Conservation (phyloP, 1,140 invertebrate species). For the Trypoxylus dichotomus region DNA sequence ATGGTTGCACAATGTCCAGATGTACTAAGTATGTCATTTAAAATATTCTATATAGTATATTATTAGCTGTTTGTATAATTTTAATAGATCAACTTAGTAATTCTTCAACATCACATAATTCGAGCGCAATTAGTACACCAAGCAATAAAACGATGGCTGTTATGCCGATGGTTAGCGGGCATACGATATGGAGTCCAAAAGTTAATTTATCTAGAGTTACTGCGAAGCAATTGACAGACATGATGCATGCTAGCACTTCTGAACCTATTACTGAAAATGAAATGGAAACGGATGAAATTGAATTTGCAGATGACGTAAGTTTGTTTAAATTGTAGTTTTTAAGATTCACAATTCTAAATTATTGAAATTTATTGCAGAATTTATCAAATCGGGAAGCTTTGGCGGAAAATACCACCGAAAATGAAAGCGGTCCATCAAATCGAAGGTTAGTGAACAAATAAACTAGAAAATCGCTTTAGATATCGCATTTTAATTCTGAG, state of each 20-base stretch:
- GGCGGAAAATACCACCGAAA: neutral
- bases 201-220: neutral
- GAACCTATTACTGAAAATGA: neutral
- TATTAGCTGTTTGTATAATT: neutral
- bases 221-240: neutral
- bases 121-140: neutral
- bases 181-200: conserved; percentile 24
- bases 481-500: too few relatives aligned
- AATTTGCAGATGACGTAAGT: conserved; percentile 12
- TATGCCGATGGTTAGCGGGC: conserved; percentile 31
- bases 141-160: conserved; percentile 23
- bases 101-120: neutral
- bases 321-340: neutral
- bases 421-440: neutral
- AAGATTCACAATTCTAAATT: neutral
- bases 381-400: neutral
- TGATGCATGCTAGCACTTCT: neutral
- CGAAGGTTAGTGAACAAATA: neutral
- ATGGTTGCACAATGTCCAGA: neutral
- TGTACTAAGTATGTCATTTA: neutral
- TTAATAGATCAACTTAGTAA: neutral
- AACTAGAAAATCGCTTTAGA: too few relatives aligned
- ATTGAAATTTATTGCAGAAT: neutral
- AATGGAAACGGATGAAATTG: neutral
- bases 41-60: neutral